These are phyloP conservation scores for Pithys albifrons DNA, from an alignment of 2,113 vertebrate species.

Conservation along the genomic window DNA sequence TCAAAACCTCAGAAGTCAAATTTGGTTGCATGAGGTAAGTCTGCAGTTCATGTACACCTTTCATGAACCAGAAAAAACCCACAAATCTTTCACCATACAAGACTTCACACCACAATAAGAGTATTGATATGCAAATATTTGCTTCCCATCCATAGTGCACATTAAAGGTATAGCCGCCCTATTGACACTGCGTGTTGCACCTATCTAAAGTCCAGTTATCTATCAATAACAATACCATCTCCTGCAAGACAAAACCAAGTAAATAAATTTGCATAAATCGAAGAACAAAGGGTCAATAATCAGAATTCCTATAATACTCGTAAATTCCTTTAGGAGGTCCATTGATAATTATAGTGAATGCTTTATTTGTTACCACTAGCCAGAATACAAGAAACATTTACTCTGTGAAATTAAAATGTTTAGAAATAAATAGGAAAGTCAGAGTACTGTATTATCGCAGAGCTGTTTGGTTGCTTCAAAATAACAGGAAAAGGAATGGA, in stretches of 20 bases:
- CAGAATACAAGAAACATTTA: neutral
- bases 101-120: neutral
- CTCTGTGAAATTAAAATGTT: neutral
- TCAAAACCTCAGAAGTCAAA: neutral
- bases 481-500: constrained; percentile 25
- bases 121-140: neutral
- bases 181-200: neutral
- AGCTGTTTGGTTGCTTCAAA: neutral
- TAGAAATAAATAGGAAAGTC: neutral
- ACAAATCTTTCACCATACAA: neutral
- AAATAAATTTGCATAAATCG: neutral
- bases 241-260: neutral
- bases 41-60: neutral
- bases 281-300: neutral
- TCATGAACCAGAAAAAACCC: neutral
- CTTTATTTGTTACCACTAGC: neutral
- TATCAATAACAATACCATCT: neutral
- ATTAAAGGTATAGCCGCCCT: neutral
- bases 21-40: neutral
- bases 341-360: neutral
- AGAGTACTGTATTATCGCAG: neutral
- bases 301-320: neutral
- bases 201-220: neutral
- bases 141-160: neutral
- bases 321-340: neutral